A percentile compares a stretch with the other conserved stretches of the same genome.
phyloP scores from a whole-genome alignment of 2,797 vertebrate genomes.

The Paramormyrops hopkinsi region DNA sequence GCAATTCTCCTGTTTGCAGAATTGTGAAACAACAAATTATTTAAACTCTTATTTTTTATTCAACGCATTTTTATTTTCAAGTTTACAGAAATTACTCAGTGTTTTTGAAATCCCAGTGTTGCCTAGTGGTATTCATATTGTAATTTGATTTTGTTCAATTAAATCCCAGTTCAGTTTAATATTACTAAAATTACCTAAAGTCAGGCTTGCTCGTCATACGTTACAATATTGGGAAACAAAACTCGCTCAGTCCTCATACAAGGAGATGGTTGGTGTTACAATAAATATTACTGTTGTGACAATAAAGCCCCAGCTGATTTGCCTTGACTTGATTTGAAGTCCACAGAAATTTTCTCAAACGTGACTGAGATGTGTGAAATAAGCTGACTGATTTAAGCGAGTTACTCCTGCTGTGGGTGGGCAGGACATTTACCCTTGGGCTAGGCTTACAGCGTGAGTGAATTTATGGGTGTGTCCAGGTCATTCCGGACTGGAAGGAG shows the following conservation, averaged over 20 bases:
- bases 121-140: background rate
- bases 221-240: background rate
- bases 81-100: background rate
- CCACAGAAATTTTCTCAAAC: background rate
- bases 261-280: background rate
- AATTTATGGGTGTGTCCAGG: conserved; percentile 56
- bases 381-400: background rate
- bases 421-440: background rate
- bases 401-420: background rate
- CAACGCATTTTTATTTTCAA: background rate
- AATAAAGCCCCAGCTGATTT: background rate
- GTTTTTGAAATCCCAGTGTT: background rate
- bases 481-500: conserved; percentile 92
- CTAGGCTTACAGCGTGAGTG: background rate
- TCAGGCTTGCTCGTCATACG: background rate
- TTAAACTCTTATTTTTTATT: background rate
- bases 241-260: background rate
- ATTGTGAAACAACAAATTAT: background rate
- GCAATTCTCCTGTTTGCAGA: background rate
- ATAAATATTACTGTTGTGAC: background rate
- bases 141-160: background rate
- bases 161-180: background rate
- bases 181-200: background rate
- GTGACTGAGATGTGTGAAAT: background rate
- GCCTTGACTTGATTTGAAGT: background rate